Percentiles rank a stretch among this genome's conserved stretches.
phyloP scores from a whole-genome alignment of 1,140 invertebrate species.

The Hirudo medicinalis region DNA sequence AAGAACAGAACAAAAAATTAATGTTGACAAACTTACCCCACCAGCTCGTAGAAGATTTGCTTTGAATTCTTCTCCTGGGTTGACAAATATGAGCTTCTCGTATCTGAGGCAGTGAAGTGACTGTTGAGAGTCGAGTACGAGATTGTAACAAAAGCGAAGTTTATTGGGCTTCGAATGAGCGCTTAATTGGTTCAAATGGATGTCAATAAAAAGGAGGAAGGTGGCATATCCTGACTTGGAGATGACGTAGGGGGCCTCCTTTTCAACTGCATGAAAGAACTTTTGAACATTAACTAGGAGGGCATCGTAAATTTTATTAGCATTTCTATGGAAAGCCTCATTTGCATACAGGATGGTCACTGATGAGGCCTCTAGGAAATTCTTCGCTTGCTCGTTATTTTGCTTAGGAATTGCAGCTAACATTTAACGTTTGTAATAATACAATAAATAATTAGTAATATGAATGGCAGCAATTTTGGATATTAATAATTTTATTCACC shows the following conservation, averaged over 20 bases:
- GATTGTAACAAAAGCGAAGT: conserved; percentile 1
- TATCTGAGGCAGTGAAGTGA: not conserved
- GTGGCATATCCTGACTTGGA: conserved; percentile 2
- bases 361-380: not conserved
- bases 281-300: not conserved
- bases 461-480: too few relatives aligned
- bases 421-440: not conserved
- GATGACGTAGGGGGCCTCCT: not conserved
- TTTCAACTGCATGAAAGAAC: not conserved
- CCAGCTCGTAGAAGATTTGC: not conserved
- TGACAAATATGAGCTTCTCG: not conserved
- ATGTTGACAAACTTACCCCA: not conserved
- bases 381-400: conserved; percentile 7
- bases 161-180: not conserved
- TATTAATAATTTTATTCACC: not conserved
- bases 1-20: not conserved
- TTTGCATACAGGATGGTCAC: not conserved
- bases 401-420: not conserved
- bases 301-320: not conserved
- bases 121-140: not conserved
- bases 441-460: not conserved
- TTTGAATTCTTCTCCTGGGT: conserved; percentile 7
- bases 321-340: not conserved
- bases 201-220: not conserved
- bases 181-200: not conserved